Conservation (phyloP, 2,113 vertebrate genomes). For the Spheniscus mendiculus region DNA sequence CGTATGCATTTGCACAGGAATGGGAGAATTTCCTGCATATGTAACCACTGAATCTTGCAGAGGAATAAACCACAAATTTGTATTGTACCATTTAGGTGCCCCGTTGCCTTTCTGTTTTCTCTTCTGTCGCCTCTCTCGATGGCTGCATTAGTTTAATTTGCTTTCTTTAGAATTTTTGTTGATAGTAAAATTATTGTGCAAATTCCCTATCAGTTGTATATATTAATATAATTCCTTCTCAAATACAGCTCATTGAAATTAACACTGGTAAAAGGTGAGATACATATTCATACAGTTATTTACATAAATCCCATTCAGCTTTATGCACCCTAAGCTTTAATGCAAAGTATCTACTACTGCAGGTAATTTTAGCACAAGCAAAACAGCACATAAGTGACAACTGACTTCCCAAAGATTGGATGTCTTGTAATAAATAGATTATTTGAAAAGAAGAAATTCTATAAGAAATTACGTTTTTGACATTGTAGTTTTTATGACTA, state of each 20-base stretch:
- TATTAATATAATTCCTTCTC: slow-evolving; percentile 46
- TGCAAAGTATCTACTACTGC: background rate
- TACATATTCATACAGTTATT: slow-evolving; percentile 61
- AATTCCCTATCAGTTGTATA: slow-evolving; percentile 42
- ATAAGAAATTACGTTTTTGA: background rate
- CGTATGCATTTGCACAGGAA: background rate
- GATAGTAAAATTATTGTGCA: slow-evolving; percentile 47
- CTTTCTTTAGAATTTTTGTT: slow-evolving; percentile 44
- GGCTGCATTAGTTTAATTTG: slow-evolving; percentile 3
- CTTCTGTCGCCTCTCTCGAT: background rate
- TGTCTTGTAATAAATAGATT: background rate
- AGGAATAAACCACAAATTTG: background rate
- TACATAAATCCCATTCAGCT: slow-evolving; percentile 62
- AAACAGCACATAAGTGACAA: background rate
- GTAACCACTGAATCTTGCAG: background rate
- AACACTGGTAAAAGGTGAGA: slow-evolving; percentile 21
- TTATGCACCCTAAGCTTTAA: slow-evolving; percentile 35
- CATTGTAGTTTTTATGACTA: slow-evolving; percentile 37
- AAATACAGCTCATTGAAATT: slow-evolving; percentile 42
- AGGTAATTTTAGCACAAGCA: slow-evolving; percentile 33
- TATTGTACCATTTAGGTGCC: background rate
- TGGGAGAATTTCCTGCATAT: background rate
- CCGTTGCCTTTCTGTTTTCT: background rate
- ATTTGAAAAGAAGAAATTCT: background rate
- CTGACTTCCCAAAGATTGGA: background rate